These are phyloP conservation scores for Papilio protenor DNA, from an alignment of 2,888 invertebrate species.

Conservation along the genomic window DNA sequence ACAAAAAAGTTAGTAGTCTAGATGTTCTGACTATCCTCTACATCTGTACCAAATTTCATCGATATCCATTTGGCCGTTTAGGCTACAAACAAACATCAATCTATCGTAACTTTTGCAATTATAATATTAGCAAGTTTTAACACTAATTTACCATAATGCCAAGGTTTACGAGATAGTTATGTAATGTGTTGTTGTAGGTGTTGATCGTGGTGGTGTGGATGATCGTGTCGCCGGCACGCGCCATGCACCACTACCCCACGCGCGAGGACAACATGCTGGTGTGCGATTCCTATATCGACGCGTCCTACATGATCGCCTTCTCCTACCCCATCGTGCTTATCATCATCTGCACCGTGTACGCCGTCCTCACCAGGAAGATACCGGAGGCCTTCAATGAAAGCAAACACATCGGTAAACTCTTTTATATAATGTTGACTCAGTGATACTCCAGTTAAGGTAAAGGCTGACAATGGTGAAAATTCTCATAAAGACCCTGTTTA, in stretches of 20 bases:
- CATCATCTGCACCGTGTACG: slow-evolving; percentile 97
- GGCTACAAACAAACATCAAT: no score
- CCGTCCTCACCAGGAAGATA: slow-evolving; percentile 97
- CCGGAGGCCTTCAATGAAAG: slow-evolving; percentile 99
- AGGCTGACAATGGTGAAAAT: no score
- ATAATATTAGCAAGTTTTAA: no score
- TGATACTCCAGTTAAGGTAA: no score
- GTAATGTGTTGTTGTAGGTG: slow-evolving; percentile 83
- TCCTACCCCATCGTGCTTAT: slow-evolving; percentile 96
- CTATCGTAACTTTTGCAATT: no score
- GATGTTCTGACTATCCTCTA: no score
- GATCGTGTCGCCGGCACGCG: slow-evolving; percentile 94
- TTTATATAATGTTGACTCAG: neutral
- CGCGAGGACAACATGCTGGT: slow-evolving; percentile 96
- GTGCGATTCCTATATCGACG: slow-evolving; percentile 96
- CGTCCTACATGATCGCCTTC: slow-evolving; percentile 97
- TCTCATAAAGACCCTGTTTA: neutral
- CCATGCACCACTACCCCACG: slow-evolving; percentile 95
- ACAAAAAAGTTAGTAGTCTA: no score
- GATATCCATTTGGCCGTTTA: no score
- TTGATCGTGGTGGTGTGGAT: slow-evolving; percentile 96
- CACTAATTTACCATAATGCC: no score
- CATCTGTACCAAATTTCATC: no score
- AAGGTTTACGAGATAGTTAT: neutral
- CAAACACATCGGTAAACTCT: slow-evolving; percentile 94